Conservation (phyloP, 2,113 vertebrate genomes). For the Trachemys scripta region DNA sequence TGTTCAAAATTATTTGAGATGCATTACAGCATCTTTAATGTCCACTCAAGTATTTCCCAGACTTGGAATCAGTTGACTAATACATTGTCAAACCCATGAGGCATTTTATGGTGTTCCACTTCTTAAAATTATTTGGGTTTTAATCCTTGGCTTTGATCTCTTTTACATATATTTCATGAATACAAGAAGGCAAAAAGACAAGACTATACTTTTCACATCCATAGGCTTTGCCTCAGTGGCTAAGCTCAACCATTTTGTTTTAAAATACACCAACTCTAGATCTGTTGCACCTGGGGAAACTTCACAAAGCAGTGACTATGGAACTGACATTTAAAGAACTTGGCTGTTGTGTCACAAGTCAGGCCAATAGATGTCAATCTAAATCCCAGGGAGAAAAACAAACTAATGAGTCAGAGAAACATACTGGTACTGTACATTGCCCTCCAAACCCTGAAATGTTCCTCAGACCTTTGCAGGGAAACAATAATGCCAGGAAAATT, state of each 20-base stretch:
- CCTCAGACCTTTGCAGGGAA: conserved; percentile 1
- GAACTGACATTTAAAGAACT: conserved; percentile 68
- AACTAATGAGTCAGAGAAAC: conserved; percentile 55
- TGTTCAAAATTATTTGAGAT: neutral
- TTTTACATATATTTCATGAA: neutral
- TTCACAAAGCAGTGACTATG: neutral
- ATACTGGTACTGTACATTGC: conserved; percentile 20
- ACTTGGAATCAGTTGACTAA: neutral
- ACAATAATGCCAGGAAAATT: conserved; percentile 21
- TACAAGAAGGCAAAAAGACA: neutral
- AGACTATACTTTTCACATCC: neutral
- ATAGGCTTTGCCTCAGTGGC: neutral
- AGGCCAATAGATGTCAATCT: conserved; percentile 75
- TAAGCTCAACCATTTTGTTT: conserved; percentile 36
- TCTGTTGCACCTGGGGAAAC: conserved; percentile 8
- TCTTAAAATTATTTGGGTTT: neutral
- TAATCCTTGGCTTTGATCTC: neutral
- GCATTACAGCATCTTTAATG: neutral
- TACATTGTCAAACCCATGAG: neutral
- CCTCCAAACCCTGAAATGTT: conserved; percentile 48
- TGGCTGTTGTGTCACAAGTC: conserved; percentile 9
- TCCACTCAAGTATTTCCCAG: neutral
- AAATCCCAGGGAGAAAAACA: conserved; percentile 60
- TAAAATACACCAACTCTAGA: conserved; percentile 12
- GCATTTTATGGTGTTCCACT: neutral